phyloP scores from a whole-genome alignment of 92 coral and sea anemone genomes.

The Phenganax marumi region DNA sequence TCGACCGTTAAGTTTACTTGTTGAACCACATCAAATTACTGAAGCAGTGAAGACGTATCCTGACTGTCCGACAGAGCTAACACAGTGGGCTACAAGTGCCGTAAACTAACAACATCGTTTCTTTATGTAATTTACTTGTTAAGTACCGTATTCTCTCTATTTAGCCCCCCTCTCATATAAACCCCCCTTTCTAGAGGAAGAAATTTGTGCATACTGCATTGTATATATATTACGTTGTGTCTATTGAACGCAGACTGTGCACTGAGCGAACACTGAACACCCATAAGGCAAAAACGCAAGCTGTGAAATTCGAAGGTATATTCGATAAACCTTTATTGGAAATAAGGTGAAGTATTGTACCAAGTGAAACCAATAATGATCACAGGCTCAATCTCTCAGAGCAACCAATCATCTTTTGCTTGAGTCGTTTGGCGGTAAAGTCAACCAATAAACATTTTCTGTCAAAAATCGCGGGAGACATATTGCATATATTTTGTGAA shows the following conservation, averaged over 20 bases:
- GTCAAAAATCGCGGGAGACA: slow-evolving; percentile 22
- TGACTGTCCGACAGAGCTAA: slow-evolving; percentile 95
- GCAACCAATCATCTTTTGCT: slow-evolving; percentile 13
- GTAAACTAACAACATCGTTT: slow-evolving; percentile 23
- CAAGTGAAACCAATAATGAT: background rate
- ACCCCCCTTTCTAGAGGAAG: too few species aligned
- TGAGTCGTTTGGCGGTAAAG: slow-evolving; percentile 39
- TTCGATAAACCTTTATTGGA: too few species aligned
- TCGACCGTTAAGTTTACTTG: slow-evolving; percentile 70
- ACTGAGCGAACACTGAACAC: too few species aligned
- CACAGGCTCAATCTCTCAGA: background rate
- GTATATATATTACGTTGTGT: too few species aligned
- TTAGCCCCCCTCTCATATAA: too few species aligned
- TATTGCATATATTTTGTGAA: slow-evolving; percentile 54
- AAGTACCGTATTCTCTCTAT: too few species aligned
- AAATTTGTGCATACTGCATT: too few species aligned
- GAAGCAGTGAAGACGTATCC: slow-evolving; percentile 81
- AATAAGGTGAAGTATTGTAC: background rate
- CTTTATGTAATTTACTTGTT: too few species aligned
- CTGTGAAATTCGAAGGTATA: background rate
- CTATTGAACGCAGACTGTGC: too few species aligned
- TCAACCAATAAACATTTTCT: slow-evolving; percentile 18
- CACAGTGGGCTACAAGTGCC: slow-evolving; percentile 85
- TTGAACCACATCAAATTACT: slow-evolving; percentile 75
- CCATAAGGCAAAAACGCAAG: too few species aligned